These are phyloP conservation scores for Cyphomyrmex costatus DNA, from an alignment of 1,140 invertebrate species.

Conservation along the genomic window DNA sequence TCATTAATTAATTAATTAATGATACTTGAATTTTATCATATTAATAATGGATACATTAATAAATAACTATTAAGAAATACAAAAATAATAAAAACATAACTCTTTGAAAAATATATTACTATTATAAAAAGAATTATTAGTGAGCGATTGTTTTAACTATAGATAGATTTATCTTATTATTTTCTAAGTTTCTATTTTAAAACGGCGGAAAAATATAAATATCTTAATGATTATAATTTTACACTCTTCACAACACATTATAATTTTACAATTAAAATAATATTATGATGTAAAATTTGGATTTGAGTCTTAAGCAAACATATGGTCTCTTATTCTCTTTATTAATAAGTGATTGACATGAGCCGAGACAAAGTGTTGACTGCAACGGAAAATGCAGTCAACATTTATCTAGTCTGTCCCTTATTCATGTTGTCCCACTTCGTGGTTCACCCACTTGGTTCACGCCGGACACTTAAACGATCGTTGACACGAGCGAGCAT, in stretches of 20 bases:
- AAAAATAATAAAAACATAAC: neutral
- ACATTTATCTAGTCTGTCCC: constrained; percentile 72
- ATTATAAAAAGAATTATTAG: neutral
- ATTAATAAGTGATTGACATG: constrained; percentile 13
- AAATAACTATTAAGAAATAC: neutral
- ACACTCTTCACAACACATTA: no score
- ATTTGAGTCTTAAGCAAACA: neutral
- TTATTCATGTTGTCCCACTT: constrained; percentile 72
- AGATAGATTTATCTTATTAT: neutral
- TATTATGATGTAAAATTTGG: neutral
- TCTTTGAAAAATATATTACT: neutral
- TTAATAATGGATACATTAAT: neutral
- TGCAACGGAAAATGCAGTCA: constrained; percentile 71
- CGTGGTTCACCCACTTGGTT: constrained; percentile 76
- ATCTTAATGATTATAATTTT: neutral
- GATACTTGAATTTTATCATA: neutral
- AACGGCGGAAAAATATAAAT: neutral
- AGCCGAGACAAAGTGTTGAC: constrained; percentile 29
- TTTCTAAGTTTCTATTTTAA: neutral
- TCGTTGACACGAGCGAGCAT: constrained; percentile 77
- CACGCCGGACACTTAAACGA: constrained; percentile 77
- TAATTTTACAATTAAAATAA: constrained; percentile 1
- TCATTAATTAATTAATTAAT: neutral
- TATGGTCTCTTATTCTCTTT: neutral
- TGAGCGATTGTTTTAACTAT: neutral